Evolutionary conservation across 2,888 invertebrate genomes (phyloP).

Genomic region (Trachelus iudaicus): DNA sequence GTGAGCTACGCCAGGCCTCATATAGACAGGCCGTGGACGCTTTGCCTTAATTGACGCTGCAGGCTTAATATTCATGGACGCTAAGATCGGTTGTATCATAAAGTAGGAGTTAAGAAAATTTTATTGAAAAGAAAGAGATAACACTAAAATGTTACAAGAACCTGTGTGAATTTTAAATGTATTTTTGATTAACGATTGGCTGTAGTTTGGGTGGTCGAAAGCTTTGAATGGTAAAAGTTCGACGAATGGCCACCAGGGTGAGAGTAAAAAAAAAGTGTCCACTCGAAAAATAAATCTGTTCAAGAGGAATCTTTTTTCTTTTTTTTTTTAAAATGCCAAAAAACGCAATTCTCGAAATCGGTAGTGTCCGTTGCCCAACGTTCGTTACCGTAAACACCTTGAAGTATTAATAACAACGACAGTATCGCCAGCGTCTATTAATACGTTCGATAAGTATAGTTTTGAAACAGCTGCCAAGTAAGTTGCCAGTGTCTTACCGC

Average conservation of each 20-base stretch:
- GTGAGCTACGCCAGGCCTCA: not conserved
- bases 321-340: not conserved
- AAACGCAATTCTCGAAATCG: not conserved
- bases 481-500: constrained; percentile 11
- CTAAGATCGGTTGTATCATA: not conserved
- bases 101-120: not conserved
- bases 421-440: constrained; percentile 34
- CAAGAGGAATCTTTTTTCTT: not conserved
- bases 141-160: not conserved
- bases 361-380: not conserved
- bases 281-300: not conserved
- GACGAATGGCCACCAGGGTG: too few relatives aligned
- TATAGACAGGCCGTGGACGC: too few relatives aligned
- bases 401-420: constrained; percentile 47
- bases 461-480: constrained; percentile 36
- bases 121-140: not conserved
- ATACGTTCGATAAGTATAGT: constrained; percentile 39
- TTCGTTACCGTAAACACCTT: constrained; percentile 34
- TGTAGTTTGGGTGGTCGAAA: not conserved
- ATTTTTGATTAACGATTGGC: not conserved
- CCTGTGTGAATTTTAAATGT: not conserved
- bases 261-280: not conserved
- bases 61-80: not conserved
- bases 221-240: not conserved
- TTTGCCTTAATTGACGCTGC: too few relatives aligned